Conservation (phyloP, 2,888 invertebrate genomes). For the Temnothorax unifasciatus region DNA sequence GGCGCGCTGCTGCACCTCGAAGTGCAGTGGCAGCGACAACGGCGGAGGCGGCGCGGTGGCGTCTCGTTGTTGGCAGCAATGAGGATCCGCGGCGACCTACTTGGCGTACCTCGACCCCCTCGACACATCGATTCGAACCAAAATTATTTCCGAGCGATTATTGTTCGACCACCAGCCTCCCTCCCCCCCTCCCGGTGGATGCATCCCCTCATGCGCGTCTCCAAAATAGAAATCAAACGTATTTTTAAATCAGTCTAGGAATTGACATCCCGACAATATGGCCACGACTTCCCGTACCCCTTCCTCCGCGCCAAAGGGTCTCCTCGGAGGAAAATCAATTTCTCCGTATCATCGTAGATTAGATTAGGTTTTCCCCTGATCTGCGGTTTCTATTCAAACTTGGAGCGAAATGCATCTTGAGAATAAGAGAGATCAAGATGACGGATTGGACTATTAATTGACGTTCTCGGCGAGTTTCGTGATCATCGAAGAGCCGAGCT, state of each 20-base stretch:
- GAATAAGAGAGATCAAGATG: not conserved
- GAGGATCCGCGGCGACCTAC: constrained; percentile 84
- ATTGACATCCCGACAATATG: not conserved
- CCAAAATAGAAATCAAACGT: not conserved
- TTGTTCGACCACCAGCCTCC: constrained; percentile 62
- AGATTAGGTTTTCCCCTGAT: not conserved
- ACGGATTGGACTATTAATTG: not conserved
- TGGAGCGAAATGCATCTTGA: not conserved
- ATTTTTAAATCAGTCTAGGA: not conserved
- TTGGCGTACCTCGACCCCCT: constrained; percentile 86
- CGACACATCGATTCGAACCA: constrained; percentile 83
- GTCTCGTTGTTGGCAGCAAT: constrained; percentile 82
- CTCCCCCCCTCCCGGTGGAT: not conserved
- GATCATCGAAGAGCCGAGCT: not conserved
- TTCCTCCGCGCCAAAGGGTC: not conserved
- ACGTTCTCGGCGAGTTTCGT: not conserved
- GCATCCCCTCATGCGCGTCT: not conserved
- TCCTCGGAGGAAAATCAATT: not conserved
- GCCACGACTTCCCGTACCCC: not conserved
- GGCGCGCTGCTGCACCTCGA: constrained; percentile 56
- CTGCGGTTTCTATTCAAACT: not conserved
- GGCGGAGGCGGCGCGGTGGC: constrained; percentile 43
- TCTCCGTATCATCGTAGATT: not conserved
- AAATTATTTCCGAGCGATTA: constrained; percentile 82
- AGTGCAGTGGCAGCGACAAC: not conserved